Evolutionary conservation across 2,797 vertebrate genomes (phyloP), one percentile per base, ranked within the genome.

Genomic region (Poecilia picta): DNA sequence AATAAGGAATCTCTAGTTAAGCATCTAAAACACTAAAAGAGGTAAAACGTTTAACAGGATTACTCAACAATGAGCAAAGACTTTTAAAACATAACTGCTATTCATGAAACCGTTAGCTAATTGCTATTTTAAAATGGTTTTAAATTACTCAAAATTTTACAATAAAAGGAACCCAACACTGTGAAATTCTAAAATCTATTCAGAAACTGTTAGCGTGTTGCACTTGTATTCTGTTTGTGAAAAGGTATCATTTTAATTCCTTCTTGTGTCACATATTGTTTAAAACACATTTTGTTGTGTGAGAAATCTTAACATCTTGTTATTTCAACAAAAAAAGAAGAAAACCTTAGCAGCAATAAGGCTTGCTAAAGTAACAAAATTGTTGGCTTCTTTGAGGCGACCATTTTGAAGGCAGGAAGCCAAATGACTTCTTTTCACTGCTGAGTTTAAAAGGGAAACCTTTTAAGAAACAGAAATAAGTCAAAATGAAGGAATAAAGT

Each of bases 131-230:
- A 46, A 13, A 46, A 46, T 2, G 45, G 43, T 36, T 25, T 18
- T 8, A 47, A 87, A 82, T 55, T 75, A 81, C 74, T 75, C 31
- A 79, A 72, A n/a, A 68, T 72, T n/a, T 64, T 74, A 83, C 74
- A 77, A 23, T 77, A 82, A 80, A 80, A 53, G 73, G 66, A 72
- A 72, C 79, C 55, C 18, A 74, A 80, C 31, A 73, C 5, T 31
- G 39, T 18, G 76, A 41, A 84, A 82, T 72, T 33, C 55, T 76
- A 64, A 88, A 84, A 72, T 4, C 8, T 46, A 82, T 74, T 39
- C 53, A 31, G 55, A 36, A 41, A 75, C 76, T 49, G 43, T 45
- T 57, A 66, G 39, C 51, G 45, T 51, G 41, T 31, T 75, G 68
- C 74, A 76, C 1, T 49, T 49, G 18, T 8, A 5, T 28, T 57